Conservation (phyloP, 2,888 invertebrate species). For the Coremacera marginata region DNA sequence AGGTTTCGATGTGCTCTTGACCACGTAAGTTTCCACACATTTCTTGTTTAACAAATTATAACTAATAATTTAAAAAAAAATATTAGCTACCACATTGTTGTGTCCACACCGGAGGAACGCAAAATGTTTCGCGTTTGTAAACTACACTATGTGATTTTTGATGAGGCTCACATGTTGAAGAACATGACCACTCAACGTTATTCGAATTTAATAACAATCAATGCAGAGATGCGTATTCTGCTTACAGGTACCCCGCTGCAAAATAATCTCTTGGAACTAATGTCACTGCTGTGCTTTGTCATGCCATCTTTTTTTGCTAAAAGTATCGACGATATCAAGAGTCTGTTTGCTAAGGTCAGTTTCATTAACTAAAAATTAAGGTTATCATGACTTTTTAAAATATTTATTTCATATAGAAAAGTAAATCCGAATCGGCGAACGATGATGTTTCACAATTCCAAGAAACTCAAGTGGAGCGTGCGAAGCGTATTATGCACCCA, state of each 20-base stretch:
- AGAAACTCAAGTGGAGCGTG: slow-evolving; percentile 89
- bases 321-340: slow-evolving; percentile 88
- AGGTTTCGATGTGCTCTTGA: slow-evolving; percentile 86
- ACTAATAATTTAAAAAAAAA: not conserved
- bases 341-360: slow-evolving; percentile 82
- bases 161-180: slow-evolving; percentile 98
- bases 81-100: slow-evolving; percentile 68
- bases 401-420: slow-evolving; percentile 65
- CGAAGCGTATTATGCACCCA: slow-evolving; percentile 96
- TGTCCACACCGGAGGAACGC: slow-evolving; percentile 89
- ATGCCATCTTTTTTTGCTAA: slow-evolving; percentile 95
- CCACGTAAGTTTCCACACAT: slow-evolving; percentile 77
- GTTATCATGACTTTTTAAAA: not conserved
- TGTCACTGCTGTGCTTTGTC: slow-evolving; percentile 94
- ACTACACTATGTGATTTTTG: slow-evolving; percentile 94
- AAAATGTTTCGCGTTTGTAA: slow-evolving; percentile 90
- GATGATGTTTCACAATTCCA: slow-evolving; percentile 85
- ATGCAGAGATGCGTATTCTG: slow-evolving; percentile 87
- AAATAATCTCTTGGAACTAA: slow-evolving; percentile 94
- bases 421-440: slow-evolving; percentile 71
- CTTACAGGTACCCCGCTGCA: slow-evolving; percentile 97
- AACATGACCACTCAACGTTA: slow-evolving; percentile 96
- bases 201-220: slow-evolving; percentile 87
- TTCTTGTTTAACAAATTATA: not conserved
- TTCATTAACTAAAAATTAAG: too few species aligned